Conservation (phyloP, 2,888 invertebrate genomes). For the Oeneis ivallda region DNA sequence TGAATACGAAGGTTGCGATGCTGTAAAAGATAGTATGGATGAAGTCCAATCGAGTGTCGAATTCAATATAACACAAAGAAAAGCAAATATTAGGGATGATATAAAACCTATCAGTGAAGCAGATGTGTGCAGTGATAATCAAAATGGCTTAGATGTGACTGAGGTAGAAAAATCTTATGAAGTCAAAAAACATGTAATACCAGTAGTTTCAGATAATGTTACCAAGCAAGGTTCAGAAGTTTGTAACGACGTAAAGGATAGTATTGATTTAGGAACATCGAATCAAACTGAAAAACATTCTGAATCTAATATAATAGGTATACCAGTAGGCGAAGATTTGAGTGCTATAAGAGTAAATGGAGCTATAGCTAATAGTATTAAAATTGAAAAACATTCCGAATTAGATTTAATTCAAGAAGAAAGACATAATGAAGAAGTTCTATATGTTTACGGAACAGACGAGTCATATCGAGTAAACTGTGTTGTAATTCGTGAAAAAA, state of each 20-base stretch:
- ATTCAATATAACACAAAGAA: neutral
- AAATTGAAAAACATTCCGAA: neutral
- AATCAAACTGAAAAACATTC: neutral
- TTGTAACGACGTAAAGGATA: neutral
- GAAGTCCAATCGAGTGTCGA: neutral
- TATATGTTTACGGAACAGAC: neutral
- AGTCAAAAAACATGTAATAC: neutral
- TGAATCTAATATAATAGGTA: neutral
- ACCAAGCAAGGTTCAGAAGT: neutral
- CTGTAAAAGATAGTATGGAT: neutral
- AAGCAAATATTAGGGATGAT: neutral
- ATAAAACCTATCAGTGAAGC: neutral
- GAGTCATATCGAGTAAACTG: neutral
- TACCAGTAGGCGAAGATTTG: neutral
- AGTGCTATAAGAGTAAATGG: neutral
- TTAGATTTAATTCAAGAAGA: neutral
- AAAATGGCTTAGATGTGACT: neutral
- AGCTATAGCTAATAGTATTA: neutral
- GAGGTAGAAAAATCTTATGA: neutral
- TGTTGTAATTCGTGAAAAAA: neutral
- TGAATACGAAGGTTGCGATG: neutral
- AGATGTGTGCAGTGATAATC: neutral
- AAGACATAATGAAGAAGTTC: neutral
- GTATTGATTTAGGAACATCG: neutral
- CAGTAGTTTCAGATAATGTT: neutral